Conservation (phyloP, 2,797 vertebrate species). For the Huso huso region DNA sequence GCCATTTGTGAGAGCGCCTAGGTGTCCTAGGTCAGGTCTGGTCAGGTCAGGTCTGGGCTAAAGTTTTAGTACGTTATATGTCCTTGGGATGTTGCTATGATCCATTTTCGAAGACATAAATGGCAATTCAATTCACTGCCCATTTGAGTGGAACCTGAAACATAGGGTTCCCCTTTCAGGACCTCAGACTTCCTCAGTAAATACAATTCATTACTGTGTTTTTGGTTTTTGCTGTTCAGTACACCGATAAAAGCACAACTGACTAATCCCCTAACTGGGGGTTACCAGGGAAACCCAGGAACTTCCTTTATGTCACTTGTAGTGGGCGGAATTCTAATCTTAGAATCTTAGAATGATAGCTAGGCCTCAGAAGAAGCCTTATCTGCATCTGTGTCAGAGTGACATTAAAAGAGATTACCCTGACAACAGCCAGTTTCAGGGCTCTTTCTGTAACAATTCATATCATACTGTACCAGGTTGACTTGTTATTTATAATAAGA, state of each 20-base stretch:
- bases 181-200: background rate
- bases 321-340: slow-evolving; percentile 2
- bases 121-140: background rate
- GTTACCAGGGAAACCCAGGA: slow-evolving; percentile 3
- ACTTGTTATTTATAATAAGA: no score
- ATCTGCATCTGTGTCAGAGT: background rate
- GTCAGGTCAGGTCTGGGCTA: no score
- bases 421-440: no score
- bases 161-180: background rate
- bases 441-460: no score
- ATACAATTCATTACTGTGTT: background rate
- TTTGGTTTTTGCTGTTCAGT: background rate
- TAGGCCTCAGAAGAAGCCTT: background rate
- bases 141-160: background rate
- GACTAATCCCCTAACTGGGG: background rate
- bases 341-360: background rate
- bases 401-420: no score
- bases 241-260: background rate
- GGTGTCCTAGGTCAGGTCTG: no score
- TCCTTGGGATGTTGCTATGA: no score
- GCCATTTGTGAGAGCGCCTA: no score
- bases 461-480: no score
- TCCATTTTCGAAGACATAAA: no score
- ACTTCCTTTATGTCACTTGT: background rate
- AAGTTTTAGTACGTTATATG: no score